A percentile compares a stretch with the other conserved stretches of the same genome.
These are phyloP conservation scores for Gobio occitaniae DNA, from an alignment of 2,797 vertebrate species.

Conservation along the genomic window DNA sequence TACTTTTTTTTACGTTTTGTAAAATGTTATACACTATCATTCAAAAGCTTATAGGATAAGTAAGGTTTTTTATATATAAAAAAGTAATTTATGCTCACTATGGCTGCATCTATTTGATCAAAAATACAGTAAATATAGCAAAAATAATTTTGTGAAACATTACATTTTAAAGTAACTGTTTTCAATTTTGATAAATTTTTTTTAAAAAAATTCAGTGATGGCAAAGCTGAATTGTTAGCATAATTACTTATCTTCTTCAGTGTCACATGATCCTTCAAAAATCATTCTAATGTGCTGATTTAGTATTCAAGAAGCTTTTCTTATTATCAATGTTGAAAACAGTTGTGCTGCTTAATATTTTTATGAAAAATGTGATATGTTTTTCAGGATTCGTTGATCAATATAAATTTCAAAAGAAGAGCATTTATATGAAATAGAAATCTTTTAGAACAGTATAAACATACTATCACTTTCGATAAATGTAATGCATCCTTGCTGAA, in stretches of 20 bases:
- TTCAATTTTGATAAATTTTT: not conserved
- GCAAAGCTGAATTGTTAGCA: not conserved
- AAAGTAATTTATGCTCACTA: too few relatives aligned
- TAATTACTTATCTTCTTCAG: not conserved
- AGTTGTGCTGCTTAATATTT: not conserved
- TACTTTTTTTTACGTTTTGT: not conserved
- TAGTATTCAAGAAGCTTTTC: not conserved
- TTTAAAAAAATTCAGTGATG: too few relatives aligned
- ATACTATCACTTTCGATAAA: too few relatives aligned
- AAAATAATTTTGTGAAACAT: too few relatives aligned
- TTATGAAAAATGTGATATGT: not conserved
- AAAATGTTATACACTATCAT: not conserved
- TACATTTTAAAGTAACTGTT: too few relatives aligned
- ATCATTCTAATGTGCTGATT: not conserved
- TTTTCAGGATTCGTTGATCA: not conserved
- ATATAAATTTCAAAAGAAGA: not conserved
- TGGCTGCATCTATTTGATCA: too few relatives aligned
- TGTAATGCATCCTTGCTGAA: too few relatives aligned
- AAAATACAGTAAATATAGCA: too few relatives aligned
- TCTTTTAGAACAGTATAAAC: not conserved
- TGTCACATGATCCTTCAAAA: not conserved
- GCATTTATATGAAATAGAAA: not conserved
- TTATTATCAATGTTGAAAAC: not conserved
- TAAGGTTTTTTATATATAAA: not conserved
- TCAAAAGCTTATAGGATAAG: not conserved